These are phyloP conservation scores for Callitettix versicolor DNA, from an alignment of 1,140 invertebrate species.

Conservation along the genomic window DNA sequence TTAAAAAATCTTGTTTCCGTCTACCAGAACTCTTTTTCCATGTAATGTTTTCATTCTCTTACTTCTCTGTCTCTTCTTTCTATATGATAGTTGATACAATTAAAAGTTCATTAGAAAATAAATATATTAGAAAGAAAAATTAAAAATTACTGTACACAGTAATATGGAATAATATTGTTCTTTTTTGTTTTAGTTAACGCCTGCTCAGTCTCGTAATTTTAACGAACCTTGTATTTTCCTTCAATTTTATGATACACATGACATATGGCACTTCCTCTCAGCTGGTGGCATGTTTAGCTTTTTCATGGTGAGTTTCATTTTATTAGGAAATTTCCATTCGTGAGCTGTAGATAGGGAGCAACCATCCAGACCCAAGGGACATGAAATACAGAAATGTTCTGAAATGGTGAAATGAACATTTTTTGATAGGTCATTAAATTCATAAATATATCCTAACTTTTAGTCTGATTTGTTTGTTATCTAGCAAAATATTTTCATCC, in stretches of 20 bases:
- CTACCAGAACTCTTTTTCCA: too few species aligned
- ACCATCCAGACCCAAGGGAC: not conserved
- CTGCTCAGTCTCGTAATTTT: constrained; percentile 62
- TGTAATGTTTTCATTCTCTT: too few species aligned
- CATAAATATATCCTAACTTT: not conserved
- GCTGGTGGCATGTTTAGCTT: constrained; percentile 78
- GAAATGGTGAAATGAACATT: not conserved
- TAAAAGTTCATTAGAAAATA: too few species aligned
- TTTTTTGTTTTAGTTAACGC: constrained; percentile 48
- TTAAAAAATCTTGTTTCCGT: too few species aligned
- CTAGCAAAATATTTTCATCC: not conserved
- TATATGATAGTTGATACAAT: too few species aligned
- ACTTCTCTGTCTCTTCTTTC: too few species aligned
- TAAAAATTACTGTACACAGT: too few species aligned
- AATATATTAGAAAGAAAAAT: too few species aligned
- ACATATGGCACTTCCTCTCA: constrained; percentile 83
- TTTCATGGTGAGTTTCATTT: constrained; percentile 52
- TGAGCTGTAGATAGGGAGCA: not conserved
- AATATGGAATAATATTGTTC: constrained; percentile 16
- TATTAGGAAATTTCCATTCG: not conserved
- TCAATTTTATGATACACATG: constrained; percentile 77
- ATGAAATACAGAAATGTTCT: not conserved
- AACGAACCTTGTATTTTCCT: constrained; percentile 67
- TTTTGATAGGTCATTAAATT: not conserved
- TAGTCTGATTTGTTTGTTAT: not conserved